These are phyloP conservation scores for Pomacea canaliculata DNA, from an alignment of 2,888 invertebrate species.

Conservation along the genomic window DNA sequence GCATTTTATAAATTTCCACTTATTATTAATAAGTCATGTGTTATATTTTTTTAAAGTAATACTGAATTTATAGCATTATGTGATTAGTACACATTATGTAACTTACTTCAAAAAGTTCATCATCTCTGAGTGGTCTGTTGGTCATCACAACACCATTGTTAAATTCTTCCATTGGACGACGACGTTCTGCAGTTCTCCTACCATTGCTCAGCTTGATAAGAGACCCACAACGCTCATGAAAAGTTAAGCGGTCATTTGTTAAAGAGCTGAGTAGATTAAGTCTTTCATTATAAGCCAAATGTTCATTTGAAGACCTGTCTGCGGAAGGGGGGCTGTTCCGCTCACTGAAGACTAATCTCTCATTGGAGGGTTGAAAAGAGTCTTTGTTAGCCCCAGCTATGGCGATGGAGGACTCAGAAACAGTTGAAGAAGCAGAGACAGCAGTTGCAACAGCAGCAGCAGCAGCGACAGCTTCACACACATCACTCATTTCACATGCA, in stretches of 20 bases:
- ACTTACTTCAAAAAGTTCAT: constrained; percentile 68
- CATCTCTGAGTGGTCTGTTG: constrained; percentile 65
- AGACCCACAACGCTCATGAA: constrained; percentile 90
- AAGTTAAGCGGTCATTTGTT: constrained; percentile 73
- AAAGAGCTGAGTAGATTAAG: constrained; percentile 18
- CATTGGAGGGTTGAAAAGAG: constrained; percentile 7
- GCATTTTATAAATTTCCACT: too few relatives aligned
- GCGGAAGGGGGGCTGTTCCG: constrained; percentile 28
- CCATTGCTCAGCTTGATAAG: constrained; percentile 78
- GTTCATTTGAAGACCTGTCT: constrained; percentile 34
- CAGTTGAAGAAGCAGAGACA: constrained; percentile 13
- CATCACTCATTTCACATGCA: constrained; percentile 27
- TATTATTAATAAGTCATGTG: too few relatives aligned
- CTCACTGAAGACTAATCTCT: constrained; percentile 8
- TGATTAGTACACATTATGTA: not conserved
- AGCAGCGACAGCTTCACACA: constrained; percentile 37
- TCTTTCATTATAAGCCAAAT: constrained; percentile 23
- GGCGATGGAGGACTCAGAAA: constrained; percentile 27
- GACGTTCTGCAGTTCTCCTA: constrained; percentile 63
- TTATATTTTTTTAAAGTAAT: too few relatives aligned
- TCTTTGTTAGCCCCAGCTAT: constrained; percentile 1
- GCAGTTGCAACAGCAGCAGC: constrained; percentile 30
- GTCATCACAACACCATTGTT: constrained; percentile 70
- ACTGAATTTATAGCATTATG: too few relatives aligned
- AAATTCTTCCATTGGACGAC: constrained; percentile 67